Conservation (phyloP, 2,113 vertebrate species). For the Centrocercus urophasianus region DNA sequence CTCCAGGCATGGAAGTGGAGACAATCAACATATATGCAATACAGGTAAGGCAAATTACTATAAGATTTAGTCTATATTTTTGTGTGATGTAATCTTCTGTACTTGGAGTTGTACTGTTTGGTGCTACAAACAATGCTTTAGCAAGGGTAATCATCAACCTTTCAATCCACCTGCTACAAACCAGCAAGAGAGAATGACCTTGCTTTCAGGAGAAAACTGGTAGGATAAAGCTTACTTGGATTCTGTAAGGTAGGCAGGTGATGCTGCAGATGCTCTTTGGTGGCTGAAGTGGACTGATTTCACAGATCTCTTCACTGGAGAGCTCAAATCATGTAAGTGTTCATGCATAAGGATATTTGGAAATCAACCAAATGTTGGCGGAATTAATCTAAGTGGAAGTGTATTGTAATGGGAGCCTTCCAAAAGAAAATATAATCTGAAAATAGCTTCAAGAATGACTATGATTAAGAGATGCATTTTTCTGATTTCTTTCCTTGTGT, state of each 20-base stretch:
- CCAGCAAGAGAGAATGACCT: background rate
- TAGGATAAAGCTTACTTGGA: background rate
- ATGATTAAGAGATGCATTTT: background rate
- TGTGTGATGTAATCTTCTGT: background rate
- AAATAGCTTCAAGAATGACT: background rate
- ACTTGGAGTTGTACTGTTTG: background rate
- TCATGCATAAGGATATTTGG: background rate
- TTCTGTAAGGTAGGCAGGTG: background rate
- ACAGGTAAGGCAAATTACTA: background rate
- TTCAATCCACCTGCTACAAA: background rate
- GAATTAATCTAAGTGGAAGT: background rate
- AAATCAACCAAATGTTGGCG: background rate
- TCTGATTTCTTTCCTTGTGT: background rate
- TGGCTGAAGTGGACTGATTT: background rate
- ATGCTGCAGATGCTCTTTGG: background rate
- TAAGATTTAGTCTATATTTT: constrained; percentile 4
- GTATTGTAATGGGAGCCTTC: background rate
- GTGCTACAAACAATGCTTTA: constrained; percentile 4
- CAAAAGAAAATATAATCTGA: background rate
- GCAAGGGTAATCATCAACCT: background rate
- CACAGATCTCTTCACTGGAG: background rate
- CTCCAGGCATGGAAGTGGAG: constrained; percentile 1
- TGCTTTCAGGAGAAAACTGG: background rate
- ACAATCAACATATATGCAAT: background rate
- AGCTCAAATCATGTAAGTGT: background rate